phyloP scores from a whole-genome alignment of 1,140 invertebrate genomes.

The Drosophila rhopaloa region DNA sequence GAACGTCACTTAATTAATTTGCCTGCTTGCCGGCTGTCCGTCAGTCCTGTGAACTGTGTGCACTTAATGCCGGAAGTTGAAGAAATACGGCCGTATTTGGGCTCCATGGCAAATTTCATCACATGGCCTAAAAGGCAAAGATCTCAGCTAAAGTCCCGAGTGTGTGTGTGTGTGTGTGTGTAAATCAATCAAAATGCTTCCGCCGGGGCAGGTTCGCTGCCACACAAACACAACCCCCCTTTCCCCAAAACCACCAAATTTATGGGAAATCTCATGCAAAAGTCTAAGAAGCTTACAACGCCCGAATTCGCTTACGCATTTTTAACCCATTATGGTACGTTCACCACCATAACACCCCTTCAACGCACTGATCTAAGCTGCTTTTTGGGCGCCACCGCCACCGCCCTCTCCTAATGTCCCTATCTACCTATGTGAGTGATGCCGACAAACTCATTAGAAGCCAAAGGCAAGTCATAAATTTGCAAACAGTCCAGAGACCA shows the following conservation, averaged over 20 bases:
- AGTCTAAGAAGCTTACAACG: slow-evolving; percentile 79
- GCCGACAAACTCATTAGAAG: slow-evolving; percentile 82
- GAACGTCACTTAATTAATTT: slow-evolving; percentile 81
- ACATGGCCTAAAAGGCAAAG: slow-evolving; percentile 59
- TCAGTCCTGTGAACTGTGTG: slow-evolving; percentile 36
- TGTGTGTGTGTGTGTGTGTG: slow-evolving; percentile 28
- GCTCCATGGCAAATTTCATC: slow-evolving; percentile 72
- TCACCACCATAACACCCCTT: slow-evolving; percentile 2
- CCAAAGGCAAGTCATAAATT: slow-evolving; percentile 78
- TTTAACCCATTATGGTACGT: slow-evolving; percentile 68
- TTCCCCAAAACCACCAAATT: slow-evolving; percentile 46
- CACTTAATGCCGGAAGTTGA: slow-evolving; percentile 82
- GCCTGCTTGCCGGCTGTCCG: slow-evolving; percentile 44
- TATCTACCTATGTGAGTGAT: slow-evolving; percentile 61
- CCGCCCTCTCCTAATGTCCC: slow-evolving; percentile 11
- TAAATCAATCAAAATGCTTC: slow-evolving; percentile 82
- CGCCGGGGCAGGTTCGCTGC: slow-evolving; percentile 35
- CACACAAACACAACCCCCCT: slow-evolving; percentile 2
- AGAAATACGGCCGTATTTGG: slow-evolving; percentile 77
- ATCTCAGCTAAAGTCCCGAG: slow-evolving; percentile 24
- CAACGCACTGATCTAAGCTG: slow-evolving; percentile 42
- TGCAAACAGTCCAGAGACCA: slow-evolving; percentile 59
- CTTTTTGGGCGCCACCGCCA: slow-evolving; percentile 41
- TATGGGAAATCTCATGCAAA: slow-evolving; percentile 77
- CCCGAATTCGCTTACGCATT: slow-evolving; percentile 78